Evolutionary conservation across 2,113 vertebrate genomes (phyloP).

Genomic region (Oryzias curvinotus): DNA sequence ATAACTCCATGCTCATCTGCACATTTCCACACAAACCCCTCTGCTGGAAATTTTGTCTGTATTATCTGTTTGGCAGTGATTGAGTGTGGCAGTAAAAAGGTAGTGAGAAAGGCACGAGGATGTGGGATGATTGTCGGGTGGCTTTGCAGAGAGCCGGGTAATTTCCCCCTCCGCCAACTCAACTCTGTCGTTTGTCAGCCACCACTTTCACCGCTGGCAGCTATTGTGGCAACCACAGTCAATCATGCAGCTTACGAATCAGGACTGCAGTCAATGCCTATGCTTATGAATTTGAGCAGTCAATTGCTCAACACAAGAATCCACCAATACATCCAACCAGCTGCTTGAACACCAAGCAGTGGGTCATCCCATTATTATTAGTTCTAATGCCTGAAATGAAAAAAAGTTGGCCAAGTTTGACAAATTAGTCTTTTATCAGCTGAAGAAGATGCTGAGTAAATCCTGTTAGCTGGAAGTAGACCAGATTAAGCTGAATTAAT

Average conservation of each 20-base stretch:
- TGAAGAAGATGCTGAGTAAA: neutral
- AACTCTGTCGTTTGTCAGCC: constrained; percentile 71
- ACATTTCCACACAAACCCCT: constrained; percentile 38
- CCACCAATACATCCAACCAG: constrained; percentile 62
- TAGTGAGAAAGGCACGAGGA: constrained; percentile 61
- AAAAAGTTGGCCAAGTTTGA: constrained; percentile 3
- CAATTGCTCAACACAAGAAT: constrained; percentile 51
- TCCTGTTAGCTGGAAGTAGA: neutral
- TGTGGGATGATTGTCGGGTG: constrained; percentile 68
- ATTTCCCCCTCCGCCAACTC: constrained; percentile 70
- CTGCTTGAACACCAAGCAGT: constrained; percentile 40
- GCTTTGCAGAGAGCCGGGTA: constrained; percentile 61
- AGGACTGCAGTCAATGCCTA: constrained; percentile 56
- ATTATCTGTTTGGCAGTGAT: constrained; percentile 72
- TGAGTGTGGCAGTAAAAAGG: constrained; percentile 71
- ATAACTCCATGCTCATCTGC: constrained; percentile 49
- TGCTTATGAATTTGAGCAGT: constrained; percentile 56
- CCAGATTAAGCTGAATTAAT: neutral
- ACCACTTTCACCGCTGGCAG: constrained; percentile 69
- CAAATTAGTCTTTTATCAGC: neutral
- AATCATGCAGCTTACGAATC: constrained; percentile 63
- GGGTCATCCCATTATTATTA: constrained; percentile 43
- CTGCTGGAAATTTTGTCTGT: constrained; percentile 46
- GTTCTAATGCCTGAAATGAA: constrained; percentile 6
- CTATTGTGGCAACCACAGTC: constrained; percentile 75